Conservation (phyloP, 2,888 invertebrate genomes). For the Fragum sueziense region DNA sequence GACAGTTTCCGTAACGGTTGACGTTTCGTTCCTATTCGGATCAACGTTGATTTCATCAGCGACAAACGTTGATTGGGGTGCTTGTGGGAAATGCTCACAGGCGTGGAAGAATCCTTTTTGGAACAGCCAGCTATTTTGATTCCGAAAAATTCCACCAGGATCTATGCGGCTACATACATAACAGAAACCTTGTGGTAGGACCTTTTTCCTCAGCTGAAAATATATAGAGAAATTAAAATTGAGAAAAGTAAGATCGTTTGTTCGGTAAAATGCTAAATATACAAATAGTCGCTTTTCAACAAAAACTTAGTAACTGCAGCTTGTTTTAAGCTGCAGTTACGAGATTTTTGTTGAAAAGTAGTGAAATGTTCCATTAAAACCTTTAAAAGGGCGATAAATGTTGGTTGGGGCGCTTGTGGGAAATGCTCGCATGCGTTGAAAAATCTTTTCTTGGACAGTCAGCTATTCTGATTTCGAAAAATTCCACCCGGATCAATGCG, state of each 20-base stretch:
- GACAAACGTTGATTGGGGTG: slow-evolving; percentile 66
- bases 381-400: too few relatives aligned
- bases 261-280: too few relatives aligned
- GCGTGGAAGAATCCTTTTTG: slow-evolving; percentile 61
- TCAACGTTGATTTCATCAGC: slow-evolving; percentile 36
- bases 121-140: slow-evolving; percentile 66
- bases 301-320: too few relatives aligned
- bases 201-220: slow-evolving; percentile 63
- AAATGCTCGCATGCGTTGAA: slow-evolving; percentile 64
- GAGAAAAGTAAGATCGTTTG: too few relatives aligned
- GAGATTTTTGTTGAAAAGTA: too few relatives aligned
- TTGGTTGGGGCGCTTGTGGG: slow-evolving; percentile 64
- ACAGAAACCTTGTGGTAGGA: slow-evolving; percentile 63
- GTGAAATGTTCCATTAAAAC: too few relatives aligned
- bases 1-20: slow-evolving; percentile 5
- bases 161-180: slow-evolving; percentile 69
- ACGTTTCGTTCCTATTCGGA: slow-evolving; percentile 11
- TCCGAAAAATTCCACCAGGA: slow-evolving; percentile 60
- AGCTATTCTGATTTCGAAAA: slow-evolving; percentile 61
- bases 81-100: slow-evolving; percentile 64
- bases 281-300: too few relatives aligned
- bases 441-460: slow-evolving; percentile 64
- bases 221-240: neutral
- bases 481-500: slow-evolving; percentile 64
- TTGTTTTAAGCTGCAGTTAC: too few relatives aligned